Evolutionary conservation across 2,888 invertebrate genomes (phyloP).

Genomic region (Lepas anatifera): DNA sequence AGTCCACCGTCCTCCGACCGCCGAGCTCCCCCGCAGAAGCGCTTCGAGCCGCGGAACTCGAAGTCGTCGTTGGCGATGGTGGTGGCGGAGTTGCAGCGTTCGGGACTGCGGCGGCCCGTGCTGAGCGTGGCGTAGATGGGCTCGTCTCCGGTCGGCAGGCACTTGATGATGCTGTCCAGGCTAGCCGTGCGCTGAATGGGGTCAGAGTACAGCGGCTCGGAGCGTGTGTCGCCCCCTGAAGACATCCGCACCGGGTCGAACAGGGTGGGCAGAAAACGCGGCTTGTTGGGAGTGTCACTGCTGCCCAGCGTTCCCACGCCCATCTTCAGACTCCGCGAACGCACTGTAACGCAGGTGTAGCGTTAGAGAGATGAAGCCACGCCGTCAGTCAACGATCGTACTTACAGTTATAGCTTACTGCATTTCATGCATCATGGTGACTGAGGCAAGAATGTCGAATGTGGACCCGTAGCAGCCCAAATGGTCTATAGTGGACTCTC

Average conservation of each 20-base stretch:
- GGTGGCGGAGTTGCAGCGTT: constrained; percentile 39
- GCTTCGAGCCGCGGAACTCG: constrained; percentile 39
- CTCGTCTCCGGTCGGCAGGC: constrained; percentile 30
- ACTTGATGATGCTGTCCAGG: constrained; percentile 25
- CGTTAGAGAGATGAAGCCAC: no score
- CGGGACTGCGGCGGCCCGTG: constrained; percentile 28
- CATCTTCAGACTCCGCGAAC: background rate
- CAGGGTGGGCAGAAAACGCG: constrained; percentile 14
- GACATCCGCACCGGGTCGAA: background rate
- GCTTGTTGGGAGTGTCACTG: constrained; percentile 12
- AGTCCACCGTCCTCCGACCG: background rate
- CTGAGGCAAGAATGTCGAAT: no score
- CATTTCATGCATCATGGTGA: no score
- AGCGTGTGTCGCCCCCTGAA: background rate
- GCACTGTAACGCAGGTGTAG: no score
- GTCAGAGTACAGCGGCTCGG: constrained; percentile 20
- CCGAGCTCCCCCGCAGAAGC: background rate
- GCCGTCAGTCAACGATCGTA: no score
- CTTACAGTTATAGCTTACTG: no score
- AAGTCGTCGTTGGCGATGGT: constrained; percentile 49
- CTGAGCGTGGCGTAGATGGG: constrained; percentile 36
- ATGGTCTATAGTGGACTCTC: no score
- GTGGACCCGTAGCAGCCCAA: no score
- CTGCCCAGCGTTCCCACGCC: background rate
- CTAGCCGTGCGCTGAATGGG: constrained; percentile 20